phyloP scores from a whole-genome alignment of 2,888 invertebrate genomes.

The Cosmia pyralina region DNA sequence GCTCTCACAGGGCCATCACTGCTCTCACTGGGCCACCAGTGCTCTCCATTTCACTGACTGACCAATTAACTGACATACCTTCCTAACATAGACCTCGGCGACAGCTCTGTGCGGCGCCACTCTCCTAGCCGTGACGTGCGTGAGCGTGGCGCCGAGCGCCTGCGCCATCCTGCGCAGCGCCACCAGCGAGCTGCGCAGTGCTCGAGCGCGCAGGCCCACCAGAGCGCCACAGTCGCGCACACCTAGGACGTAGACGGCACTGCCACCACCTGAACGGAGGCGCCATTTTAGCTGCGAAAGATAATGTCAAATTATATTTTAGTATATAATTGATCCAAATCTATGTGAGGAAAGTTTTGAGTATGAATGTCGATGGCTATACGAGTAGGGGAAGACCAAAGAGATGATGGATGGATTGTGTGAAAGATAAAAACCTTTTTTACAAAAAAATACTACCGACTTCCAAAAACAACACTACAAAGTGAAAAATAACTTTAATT shows the following conservation, averaged over 20 bases:
- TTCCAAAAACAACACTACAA: too few species aligned
- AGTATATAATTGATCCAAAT: too few species aligned
- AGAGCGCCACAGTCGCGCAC: constrained; percentile 97
- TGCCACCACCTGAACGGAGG: constrained; percentile 96
- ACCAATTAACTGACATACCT: constrained; percentile 3
- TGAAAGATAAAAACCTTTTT: too few species aligned
- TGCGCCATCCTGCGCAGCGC: constrained; percentile 97
- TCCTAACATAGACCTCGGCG: constrained; percentile 93
- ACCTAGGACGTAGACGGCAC: constrained; percentile 99
- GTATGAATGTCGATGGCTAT: too few species aligned
- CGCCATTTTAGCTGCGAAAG: constrained; percentile 97
- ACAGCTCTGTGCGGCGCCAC: constrained; percentile 91
- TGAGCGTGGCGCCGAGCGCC: constrained; percentile 94
- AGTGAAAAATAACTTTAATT: too few species aligned
- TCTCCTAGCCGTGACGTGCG: constrained; percentile 76
- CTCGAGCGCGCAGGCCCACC: constrained; percentile 95
- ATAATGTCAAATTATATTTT: background rate
- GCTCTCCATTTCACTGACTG: too few species aligned
- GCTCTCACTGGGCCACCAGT: too few species aligned
- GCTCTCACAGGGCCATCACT: too few species aligned
- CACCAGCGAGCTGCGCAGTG: constrained; percentile 96
- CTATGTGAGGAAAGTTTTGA: too few species aligned
- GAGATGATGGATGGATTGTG: too few species aligned
- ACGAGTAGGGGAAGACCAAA: too few species aligned
- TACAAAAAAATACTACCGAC: too few species aligned